Conservation (phyloP, 2,113 vertebrate species). For the Emydocephalus ijimae region DNA sequence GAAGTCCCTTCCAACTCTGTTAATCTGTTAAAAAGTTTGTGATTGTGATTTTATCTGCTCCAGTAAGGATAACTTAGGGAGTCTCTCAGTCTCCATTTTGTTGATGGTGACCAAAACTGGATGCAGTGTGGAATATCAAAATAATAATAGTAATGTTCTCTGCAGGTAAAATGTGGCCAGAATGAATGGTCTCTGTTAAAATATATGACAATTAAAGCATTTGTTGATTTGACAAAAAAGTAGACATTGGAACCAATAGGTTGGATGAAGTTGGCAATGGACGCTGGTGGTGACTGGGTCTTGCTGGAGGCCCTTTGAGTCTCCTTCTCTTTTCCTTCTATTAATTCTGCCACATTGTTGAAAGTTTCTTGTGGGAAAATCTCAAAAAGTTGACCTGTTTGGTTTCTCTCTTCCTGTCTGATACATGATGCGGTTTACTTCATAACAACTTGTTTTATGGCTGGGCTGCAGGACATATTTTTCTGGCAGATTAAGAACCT, state of each 20-base stretch:
- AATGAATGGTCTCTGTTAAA: background rate
- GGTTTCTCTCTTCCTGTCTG: constrained; percentile 77
- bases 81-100: too few species aligned
- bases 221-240: background rate
- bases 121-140: too few species aligned
- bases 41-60: too few species aligned
- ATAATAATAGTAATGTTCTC: background rate
- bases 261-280: background rate
- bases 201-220: background rate
- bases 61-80: too few species aligned
- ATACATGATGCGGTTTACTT: constrained; percentile 73
- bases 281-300: too few species aligned
- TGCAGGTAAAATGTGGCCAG: background rate
- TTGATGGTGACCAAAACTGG: too few species aligned
- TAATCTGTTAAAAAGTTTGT: too few species aligned
- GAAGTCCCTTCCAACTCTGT: too few species aligned
- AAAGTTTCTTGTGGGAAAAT: constrained; percentile 68
- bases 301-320: background rate
- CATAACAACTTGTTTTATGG: constrained; percentile 73
- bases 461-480: constrained; percentile 70
- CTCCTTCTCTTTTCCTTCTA: constrained; percentile 9
- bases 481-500: constrained; percentile 71
- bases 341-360: constrained; percentile 39
- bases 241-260: background rate
- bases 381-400: constrained; percentile 67